Conservation (phyloP, 2,113 vertebrate genomes). For the Acanthisitta chloris region DNA sequence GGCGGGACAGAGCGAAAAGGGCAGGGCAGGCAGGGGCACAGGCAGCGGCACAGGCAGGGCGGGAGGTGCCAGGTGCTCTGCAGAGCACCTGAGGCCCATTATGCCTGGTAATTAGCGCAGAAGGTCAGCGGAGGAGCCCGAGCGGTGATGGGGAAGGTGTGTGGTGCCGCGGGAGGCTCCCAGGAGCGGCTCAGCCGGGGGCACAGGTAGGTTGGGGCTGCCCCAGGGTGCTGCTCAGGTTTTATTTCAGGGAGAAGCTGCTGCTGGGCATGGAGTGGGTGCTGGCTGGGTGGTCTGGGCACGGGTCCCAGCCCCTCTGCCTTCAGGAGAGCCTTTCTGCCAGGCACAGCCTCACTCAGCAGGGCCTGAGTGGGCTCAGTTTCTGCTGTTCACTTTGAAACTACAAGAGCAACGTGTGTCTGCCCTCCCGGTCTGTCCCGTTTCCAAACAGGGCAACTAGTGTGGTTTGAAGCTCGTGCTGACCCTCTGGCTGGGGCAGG, state of each 20-base stretch:
- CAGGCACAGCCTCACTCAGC: background rate
- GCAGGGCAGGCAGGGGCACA: background rate
- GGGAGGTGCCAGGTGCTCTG: background rate
- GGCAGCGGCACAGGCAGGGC: fast-evolving
- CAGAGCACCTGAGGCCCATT: background rate
- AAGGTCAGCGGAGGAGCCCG: background rate
- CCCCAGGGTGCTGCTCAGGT: fast-evolving
- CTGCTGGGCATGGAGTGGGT: background rate
- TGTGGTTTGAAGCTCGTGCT: background rate
- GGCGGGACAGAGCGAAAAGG: no score
- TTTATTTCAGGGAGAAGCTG: background rate
- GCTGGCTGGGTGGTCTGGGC: background rate
- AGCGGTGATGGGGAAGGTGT: background rate
- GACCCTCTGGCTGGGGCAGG: background rate
- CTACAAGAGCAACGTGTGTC: fast-evolving
- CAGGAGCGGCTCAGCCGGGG: fast-evolving
- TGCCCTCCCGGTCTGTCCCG: fast-evolving
- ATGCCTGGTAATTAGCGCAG: background rate
- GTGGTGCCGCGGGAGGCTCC: background rate
- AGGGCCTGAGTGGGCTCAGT: fast-evolving
- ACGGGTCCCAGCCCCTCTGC: background rate
- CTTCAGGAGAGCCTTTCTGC: background rate
- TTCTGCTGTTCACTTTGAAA: background rate
- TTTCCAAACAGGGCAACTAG: background rate
- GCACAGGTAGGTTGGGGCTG: background rate